Evolutionary conservation across 2,797 vertebrate genomes (phyloP).

Genomic region (Oreortyx pictus): DNA sequence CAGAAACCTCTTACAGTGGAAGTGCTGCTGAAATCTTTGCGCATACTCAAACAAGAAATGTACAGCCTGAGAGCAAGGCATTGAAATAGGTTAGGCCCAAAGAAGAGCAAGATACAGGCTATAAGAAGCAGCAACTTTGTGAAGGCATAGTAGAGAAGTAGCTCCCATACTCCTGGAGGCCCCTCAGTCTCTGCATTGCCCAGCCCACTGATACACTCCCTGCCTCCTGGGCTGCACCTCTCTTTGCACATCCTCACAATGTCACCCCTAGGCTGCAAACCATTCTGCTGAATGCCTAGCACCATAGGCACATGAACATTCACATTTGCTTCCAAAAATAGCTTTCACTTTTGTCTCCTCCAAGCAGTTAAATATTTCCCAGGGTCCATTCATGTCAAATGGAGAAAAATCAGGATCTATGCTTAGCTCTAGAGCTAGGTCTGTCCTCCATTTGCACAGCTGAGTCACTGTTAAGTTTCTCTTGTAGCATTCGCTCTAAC

Average conservation of each 20-base stretch:
- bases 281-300: neutral
- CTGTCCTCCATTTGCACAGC: neutral
- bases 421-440: neutral
- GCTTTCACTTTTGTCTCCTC: neutral
- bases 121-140: neutral
- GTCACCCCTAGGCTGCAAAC: neutral
- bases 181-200: neutral
- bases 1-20: neutral
- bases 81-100: neutral
- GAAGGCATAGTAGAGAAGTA: neutral
- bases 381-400: rapidly evolving
- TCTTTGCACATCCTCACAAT: neutral
- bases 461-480: neutral
- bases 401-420: neutral
- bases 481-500: neutral
- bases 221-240: neutral
- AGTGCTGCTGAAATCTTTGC: neutral
- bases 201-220: rapidly evolving
- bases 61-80: neutral
- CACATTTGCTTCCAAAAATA: neutral
- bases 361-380: neutral
- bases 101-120: neutral
- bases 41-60: neutral
- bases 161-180: rapidly evolving
- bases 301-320: neutral